Base-by-base conservation (phyloP, 2,888 invertebrate genomes). In the Isoperla grammatica region DNA sequence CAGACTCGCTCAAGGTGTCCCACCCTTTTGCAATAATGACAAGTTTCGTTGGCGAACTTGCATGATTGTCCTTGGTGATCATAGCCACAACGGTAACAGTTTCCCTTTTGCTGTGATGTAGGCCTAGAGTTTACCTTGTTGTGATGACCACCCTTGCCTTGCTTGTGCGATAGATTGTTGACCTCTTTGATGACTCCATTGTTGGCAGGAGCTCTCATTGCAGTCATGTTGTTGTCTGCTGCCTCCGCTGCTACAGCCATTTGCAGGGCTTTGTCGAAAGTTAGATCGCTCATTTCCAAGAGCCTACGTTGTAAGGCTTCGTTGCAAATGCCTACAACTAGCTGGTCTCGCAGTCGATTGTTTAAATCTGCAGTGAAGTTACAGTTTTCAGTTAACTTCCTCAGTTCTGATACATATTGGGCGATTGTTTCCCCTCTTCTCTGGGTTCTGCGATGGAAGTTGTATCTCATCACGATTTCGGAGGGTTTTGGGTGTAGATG, bases 341-440 rank as follows among this genome's bases (percentile, higher is more conserved):
- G 42, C 17, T 42, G 15, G 22, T 56, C 56, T 56, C 56, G 43
- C 2, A 56, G 56, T 9, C 22, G 37, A 19, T 13, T 15, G 8
- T 11, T 42, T 9, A 56, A 20, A 20, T 20, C 42, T 2, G 42
- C 20, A 15, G 40, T 42, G 22, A 56, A 56, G 22, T 56, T 40
- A 20, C 56, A 56, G 13, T 48, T 17, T 22, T 56, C 56, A 1
- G 56, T 42, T 13, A 46, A 11, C 1, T 42, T 15, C 11, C 56
- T 9, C 15, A 56, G 5, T 22, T 56, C 40, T n/a, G 56, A 39
- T 12, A 56, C 42, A 46, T 54, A 54, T 22, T 37, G 13, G 2
- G 56, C 37, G n/a, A 56, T 42, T 40, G 40, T 56, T 46, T 56
- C 56, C 17, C 22, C 56, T 46, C n/a, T 20, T n/a, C 17, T 2